A percentile compares a stretch with the other conserved stretches of the same genome.
Conservation (phyloP, 1,140 invertebrate genomes). For the Lamellibrachia luymesi region DNA sequence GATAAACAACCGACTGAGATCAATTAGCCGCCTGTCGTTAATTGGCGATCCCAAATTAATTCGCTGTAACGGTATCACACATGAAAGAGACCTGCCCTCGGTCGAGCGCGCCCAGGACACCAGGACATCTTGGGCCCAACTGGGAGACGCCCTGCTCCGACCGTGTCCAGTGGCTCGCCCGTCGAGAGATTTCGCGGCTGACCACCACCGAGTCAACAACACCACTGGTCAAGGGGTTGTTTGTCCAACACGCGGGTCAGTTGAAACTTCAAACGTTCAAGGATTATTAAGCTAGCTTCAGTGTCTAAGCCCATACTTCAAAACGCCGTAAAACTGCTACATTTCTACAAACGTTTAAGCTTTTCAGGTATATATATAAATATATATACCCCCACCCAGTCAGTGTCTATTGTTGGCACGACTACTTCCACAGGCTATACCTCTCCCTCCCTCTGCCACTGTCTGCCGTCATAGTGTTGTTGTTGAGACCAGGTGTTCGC, state of each 20-base stretch:
- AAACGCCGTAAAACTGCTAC: not conserved
- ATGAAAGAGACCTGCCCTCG: not conserved
- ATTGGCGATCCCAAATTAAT: conserved; percentile 1
- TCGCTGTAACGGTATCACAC: not conserved
- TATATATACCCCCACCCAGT: not conserved
- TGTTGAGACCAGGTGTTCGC: not conserved
- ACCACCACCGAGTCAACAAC: not conserved
- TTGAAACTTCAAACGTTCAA: not conserved
- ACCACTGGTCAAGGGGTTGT: not conserved
- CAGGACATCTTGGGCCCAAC: not conserved
- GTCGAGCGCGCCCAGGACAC: not conserved
- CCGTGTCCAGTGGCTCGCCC: too few species aligned
- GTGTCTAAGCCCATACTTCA: not conserved
- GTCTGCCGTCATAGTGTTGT: too few species aligned
- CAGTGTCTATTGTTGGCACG: not conserved
- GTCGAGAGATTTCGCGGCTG: not conserved
- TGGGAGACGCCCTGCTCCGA: not conserved
- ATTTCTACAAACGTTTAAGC: not conserved
- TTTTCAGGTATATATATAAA: too few species aligned
- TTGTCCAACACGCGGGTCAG: not conserved
- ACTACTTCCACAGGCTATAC: not conserved
- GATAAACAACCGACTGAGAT: not conserved
- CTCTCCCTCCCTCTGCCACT: not conserved
- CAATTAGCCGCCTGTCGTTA: not conserved
- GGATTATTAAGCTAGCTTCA: not conserved